A percentile compares a stretch with the other conserved stretches of the same genome.
Conservation (phyloP, 2,888 invertebrate genomes). For the Chorisops tibialis region DNA sequence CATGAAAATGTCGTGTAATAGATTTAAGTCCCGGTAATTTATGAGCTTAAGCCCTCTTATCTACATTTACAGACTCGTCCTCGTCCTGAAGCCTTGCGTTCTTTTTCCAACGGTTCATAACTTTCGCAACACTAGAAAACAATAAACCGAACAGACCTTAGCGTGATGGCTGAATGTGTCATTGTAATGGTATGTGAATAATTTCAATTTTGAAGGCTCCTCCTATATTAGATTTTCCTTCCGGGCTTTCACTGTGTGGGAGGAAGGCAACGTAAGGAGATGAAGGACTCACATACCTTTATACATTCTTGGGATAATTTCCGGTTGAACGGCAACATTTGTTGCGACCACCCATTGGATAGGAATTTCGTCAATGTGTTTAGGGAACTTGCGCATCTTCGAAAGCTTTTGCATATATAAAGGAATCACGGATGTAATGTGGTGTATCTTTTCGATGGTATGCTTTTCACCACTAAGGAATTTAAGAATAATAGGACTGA, state of each 20-base stretch:
- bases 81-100: not conserved
- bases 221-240: constrained; percentile 12
- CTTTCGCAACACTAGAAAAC: not conserved
- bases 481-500: no score
- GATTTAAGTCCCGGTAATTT: constrained; percentile 33
- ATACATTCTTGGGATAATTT: constrained; percentile 13
- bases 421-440: not conserved
- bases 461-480: constrained; percentile 28
- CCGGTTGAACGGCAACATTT: constrained; percentile 23
- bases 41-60: constrained; percentile 33
- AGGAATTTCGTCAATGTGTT: constrained; percentile 2
- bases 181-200: not conserved
- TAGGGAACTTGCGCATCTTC: constrained; percentile 27
- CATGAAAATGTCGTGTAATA: constrained; percentile 28
- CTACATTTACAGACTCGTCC: constrained; percentile 22
- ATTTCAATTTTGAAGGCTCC: constrained; percentile 7
- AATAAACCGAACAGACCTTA: no score
- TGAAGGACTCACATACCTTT: constrained; percentile 24
- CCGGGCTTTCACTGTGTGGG: not conserved
- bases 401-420: constrained; percentile 25
- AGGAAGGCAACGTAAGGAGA: not conserved
- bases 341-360: not conserved
- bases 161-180: not conserved
- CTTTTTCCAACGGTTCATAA: constrained; percentile 2
- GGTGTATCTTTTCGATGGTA: constrained; percentile 1